Conservation (phyloP, 2,888 invertebrate genomes). For the Cyrtodaria siliqua region DNA sequence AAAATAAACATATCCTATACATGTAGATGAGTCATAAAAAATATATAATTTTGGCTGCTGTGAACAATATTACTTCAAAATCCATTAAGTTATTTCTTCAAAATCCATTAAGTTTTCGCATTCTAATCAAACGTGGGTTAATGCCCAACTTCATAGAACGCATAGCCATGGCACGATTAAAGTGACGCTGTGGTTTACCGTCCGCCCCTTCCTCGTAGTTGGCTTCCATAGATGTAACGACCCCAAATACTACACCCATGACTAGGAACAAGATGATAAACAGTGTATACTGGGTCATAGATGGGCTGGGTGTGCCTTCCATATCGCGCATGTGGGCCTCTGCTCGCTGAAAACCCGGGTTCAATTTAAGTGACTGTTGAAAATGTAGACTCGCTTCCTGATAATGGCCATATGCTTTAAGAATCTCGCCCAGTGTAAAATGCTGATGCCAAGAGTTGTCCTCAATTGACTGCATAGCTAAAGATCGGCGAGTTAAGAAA, state of each 20-base stretch:
- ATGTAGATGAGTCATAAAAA: too few species aligned
- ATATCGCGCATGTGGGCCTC: conserved; percentile 92
- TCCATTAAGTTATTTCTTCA: too few species aligned
- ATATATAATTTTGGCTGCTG: too few species aligned
- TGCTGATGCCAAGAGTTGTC: conserved; percentile 96
- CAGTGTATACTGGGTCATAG: conserved; percentile 94
- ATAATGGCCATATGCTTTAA: conserved; percentile 95
- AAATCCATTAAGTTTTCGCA: conserved; percentile 73
- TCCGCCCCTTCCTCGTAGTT: conserved; percentile 81
- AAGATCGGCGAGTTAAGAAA: conserved; percentile 93
- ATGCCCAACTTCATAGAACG: conserved; percentile 89
- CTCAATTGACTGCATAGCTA: conserved; percentile 94
- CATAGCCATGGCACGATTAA: conserved; percentile 96
- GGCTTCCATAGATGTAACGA: conserved; percentile 91
- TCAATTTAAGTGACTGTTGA: conserved; percentile 92
- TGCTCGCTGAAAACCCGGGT: conserved; percentile 95
- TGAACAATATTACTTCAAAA: too few species aligned
- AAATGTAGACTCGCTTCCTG: conserved; percentile 95
- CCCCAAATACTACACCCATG: conserved; percentile 91
- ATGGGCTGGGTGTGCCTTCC: conserved; percentile 92
- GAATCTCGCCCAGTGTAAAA: conserved; percentile 96
- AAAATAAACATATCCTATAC: too few species aligned
- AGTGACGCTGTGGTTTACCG: conserved; percentile 91
- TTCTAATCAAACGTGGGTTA: conserved; percentile 82
- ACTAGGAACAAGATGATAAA: conserved; percentile 95